phyloP scores from a whole-genome alignment of 2,797 vertebrate species.

The Bothrops alternatus region DNA sequence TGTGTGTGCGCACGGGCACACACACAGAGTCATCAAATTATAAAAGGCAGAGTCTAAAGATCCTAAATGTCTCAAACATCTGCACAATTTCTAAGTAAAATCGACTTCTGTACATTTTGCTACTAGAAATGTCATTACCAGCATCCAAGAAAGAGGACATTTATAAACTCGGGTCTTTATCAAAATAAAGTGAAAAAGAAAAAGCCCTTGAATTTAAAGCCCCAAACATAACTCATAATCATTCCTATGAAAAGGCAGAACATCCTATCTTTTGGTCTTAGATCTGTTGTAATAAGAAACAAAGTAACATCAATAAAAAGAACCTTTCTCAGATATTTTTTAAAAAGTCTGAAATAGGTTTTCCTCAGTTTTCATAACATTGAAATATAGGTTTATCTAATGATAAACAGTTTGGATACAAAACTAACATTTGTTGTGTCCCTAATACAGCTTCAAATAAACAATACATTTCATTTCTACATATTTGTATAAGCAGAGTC shows the following conservation, averaged over 20 bases:
- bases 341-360: background rate
- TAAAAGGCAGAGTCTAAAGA: background rate
- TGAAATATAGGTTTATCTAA: background rate
- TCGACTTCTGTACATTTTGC: background rate
- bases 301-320: background rate
- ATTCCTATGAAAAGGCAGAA: background rate
- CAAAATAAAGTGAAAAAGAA: background rate
- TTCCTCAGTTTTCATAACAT: background rate
- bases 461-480: background rate
- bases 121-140: background rate
- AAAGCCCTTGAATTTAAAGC: background rate
- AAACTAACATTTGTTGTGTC: background rate
- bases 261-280: background rate
- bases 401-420: background rate
- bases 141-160: background rate
- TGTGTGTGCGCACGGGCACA: rapidly evolving
- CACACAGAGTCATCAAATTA: background rate
- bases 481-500: background rate
- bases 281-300: background rate
- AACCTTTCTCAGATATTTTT: background rate
- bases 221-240: background rate
- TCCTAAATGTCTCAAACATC: background rate
- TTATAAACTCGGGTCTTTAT: background rate
- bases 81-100: background rate
- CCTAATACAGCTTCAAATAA: background rate